Conservation (phyloP, 2,113 vertebrate species). For the Nycticryphes semicollaris region DNA sequence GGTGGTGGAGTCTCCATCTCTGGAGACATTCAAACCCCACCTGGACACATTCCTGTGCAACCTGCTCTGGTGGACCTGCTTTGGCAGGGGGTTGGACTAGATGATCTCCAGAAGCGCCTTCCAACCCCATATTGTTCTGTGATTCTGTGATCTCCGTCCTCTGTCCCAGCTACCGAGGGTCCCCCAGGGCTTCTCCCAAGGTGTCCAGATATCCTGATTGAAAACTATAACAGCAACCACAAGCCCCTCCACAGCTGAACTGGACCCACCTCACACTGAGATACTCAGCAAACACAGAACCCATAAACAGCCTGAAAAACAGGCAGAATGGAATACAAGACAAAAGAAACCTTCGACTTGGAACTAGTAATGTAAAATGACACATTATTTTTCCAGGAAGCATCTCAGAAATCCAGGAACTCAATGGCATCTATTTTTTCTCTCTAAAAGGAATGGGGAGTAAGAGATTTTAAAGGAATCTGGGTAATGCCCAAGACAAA, state of each 20-base stretch:
- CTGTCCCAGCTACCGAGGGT: neutral
- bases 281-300: neutral
- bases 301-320: neutral
- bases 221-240: neutral
- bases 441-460: neutral
- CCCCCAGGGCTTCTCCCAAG: neutral
- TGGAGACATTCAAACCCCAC: no score
- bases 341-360: neutral
- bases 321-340: neutral
- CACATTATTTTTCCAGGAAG: neutral
- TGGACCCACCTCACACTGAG: neutral
- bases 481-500: neutral
- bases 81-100: no score
- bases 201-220: neutral
- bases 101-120: no score
- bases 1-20: no score
- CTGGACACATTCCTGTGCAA: no score
- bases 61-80: no score
- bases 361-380: slow-evolving; percentile 40
- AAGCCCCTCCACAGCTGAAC: neutral
- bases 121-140: no score
- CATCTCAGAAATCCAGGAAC: neutral
- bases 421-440: neutral
- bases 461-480: neutral
- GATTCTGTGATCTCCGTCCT: neutral